Evolutionary conservation across 2,888 invertebrate genomes (phyloP).

Genomic region (Ceriagrion tenellum): DNA sequence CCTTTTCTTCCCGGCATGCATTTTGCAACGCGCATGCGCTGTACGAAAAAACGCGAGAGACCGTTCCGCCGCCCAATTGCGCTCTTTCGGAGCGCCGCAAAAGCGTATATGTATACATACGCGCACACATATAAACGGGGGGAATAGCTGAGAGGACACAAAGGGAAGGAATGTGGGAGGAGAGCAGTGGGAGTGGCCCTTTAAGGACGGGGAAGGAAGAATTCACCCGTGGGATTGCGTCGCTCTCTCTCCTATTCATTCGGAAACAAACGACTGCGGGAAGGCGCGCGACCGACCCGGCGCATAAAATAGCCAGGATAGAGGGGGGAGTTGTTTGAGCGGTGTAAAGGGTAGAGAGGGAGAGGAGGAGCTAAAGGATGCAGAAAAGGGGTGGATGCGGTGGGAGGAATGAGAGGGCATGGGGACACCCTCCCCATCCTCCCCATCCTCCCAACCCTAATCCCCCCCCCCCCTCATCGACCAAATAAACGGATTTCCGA

Average conservation of each 20-base stretch:
- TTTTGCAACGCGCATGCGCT: slow-evolving; percentile 45
- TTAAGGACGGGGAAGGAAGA: background rate
- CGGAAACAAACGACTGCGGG: slow-evolving; percentile 65
- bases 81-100: slow-evolving; percentile 33
- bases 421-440: too few species aligned
- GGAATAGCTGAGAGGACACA: background rate
- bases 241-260: slow-evolving; percentile 57
- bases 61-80: background rate
- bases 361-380: background rate
- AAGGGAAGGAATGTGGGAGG: background rate
- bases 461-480: background rate
- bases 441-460: background rate
- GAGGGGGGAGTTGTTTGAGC: background rate
- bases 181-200: background rate
- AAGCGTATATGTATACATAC: background rate
- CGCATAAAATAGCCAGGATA: slow-evolving; percentile 29
- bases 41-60: background rate
- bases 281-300: slow-evolving; percentile 38
- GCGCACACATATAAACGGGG: background rate
- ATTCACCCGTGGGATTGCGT: slow-evolving; percentile 53
- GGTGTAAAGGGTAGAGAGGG: background rate
- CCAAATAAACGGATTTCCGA: slow-evolving; percentile 17
- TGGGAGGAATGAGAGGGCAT: too few species aligned
- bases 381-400: background rate
- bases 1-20: background rate